phyloP scores from a whole-genome alignment of 1,140 invertebrate genomes.

The Drosophila baimaii region DNA sequence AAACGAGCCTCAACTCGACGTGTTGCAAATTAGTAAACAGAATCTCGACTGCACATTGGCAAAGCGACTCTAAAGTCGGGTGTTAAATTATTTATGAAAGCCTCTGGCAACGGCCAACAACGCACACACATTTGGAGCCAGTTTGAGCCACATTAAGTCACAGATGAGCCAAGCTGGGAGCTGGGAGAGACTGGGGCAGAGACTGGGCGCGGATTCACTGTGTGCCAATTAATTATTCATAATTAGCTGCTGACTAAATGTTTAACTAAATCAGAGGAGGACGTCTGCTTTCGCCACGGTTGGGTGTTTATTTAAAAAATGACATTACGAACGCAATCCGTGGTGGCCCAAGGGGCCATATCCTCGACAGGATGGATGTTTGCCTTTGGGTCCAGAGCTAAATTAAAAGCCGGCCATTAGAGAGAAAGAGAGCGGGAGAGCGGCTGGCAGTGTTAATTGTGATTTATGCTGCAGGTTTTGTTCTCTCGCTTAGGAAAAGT shows the following conservation, averaged over 20 bases:
- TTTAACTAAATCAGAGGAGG: conserved; percentile 71
- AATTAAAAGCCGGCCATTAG: conserved; percentile 62
- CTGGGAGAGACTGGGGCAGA: background rate
- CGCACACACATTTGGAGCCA: conserved; percentile 47
- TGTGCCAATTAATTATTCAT: conserved; percentile 72
- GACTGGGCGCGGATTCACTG: conserved; percentile 18
- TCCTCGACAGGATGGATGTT: conserved; percentile 23
- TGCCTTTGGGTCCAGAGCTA: conserved; percentile 37
- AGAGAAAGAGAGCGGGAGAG: too few species aligned
- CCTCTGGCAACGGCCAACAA: conserved; percentile 38
- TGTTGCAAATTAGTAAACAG: conserved; percentile 63
- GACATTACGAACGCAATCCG: conserved; percentile 36
- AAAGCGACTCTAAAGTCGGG: conserved; percentile 46
- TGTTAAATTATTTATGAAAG: conserved; percentile 65
- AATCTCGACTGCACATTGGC: conserved; percentile 49
- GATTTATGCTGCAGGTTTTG: conserved; percentile 53
- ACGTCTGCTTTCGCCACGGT: conserved; percentile 17
- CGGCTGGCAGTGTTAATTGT: conserved; percentile 58
- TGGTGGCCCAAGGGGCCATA: conserved; percentile 21
- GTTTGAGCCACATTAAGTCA: conserved; percentile 42
- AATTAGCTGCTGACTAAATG: conserved; percentile 73
- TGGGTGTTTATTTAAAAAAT: conserved; percentile 55
- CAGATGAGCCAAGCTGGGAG: conserved; percentile 27
- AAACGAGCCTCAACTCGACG: conserved; percentile 27
- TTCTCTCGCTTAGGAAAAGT: conserved; percentile 8